phyloP scores from a whole-genome alignment of 1,140 invertebrate species.

The Sweltsa coloradensis region DNA sequence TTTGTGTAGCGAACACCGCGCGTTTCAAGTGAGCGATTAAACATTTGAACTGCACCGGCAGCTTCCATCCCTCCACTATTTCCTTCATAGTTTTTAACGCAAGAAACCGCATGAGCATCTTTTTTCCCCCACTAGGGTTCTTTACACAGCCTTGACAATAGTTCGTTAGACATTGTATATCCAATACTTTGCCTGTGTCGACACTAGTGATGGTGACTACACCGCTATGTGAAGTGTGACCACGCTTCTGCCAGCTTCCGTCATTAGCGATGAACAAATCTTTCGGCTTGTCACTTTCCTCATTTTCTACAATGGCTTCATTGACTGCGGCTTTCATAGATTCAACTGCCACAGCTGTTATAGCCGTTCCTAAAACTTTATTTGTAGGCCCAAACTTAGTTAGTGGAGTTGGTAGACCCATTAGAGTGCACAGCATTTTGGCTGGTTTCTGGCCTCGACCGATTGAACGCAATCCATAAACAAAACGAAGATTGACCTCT shows the following conservation, averaged over 20 bases:
- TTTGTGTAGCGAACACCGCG: constrained; percentile 2
- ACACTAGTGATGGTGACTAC: constrained; percentile 11
- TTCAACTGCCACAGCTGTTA: constrained; percentile 5
- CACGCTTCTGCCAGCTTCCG: constrained; percentile 13
- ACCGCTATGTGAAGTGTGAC: constrained; percentile 8
- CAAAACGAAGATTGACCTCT: constrained; percentile 7
- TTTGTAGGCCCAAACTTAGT: constrained; percentile 1
- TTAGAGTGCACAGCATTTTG: constrained; percentile 5
- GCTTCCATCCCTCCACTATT: constrained; percentile 12
- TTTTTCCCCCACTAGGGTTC: not conserved
- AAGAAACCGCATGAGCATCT: not conserved
- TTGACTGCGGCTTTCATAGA: constrained; percentile 11
- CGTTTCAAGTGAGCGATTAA: not conserved
- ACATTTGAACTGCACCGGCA: constrained; percentile 8
- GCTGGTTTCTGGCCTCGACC: constrained; percentile 9
- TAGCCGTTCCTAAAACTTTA: constrained; percentile 8
- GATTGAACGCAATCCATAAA: constrained; percentile 9
- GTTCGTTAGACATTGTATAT: constrained; percentile 10
- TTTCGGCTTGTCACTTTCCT: constrained; percentile 1
- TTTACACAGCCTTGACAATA: constrained; percentile 10
- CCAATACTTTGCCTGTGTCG: constrained; percentile 10
- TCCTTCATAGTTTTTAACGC: constrained; percentile 12
- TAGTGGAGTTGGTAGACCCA: constrained; percentile 8
- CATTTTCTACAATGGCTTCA: constrained; percentile 9
- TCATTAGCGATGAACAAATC: constrained; percentile 11